These are phyloP conservation scores for Ornithoptera alexandrae DNA, from an alignment of 2,888 invertebrate species.

Conservation along the genomic window DNA sequence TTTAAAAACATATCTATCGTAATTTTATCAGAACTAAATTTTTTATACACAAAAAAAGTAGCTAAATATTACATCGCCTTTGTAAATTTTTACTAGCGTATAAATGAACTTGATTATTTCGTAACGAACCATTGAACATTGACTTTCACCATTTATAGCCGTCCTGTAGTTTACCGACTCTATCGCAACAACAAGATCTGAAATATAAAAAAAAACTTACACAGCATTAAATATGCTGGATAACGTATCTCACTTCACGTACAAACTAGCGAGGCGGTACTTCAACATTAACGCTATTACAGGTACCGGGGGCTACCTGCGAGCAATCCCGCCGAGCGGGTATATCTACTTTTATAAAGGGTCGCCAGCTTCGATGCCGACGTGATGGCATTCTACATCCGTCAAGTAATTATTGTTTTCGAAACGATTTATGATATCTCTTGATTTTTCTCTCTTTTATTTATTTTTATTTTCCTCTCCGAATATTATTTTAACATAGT, in stretches of 20 bases:
- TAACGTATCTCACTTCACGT: conserved; percentile 2
- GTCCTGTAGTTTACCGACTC: too few species aligned
- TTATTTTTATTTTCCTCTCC: not conserved
- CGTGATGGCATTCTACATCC: conserved; percentile 46
- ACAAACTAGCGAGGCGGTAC: conserved; percentile 1
- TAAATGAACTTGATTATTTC: too few species aligned
- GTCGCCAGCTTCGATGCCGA: conserved; percentile 30
- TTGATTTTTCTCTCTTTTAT: not conserved
- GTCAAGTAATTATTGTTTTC: conserved; percentile 35
- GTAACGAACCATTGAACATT: too few species aligned
- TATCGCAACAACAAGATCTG: not conserved
- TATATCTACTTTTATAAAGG: conserved; percentile 44
- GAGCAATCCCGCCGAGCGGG: conserved; percentile 42
- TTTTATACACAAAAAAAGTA: too few species aligned
- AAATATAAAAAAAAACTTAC: not conserved
- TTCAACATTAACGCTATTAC: conserved; percentile 14
- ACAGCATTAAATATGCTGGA: not conserved
- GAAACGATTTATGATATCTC: conserved; percentile 23
- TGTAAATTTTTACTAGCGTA: too few species aligned
- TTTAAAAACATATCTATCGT: too few species aligned
- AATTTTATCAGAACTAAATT: too few species aligned
- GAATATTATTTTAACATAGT: not conserved
- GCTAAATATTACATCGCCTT: too few species aligned
- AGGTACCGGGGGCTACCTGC: conserved; percentile 18
- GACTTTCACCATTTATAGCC: too few species aligned